Conservation (phyloP, 2,888 invertebrate genomes). For the Nezara viridula region DNA sequence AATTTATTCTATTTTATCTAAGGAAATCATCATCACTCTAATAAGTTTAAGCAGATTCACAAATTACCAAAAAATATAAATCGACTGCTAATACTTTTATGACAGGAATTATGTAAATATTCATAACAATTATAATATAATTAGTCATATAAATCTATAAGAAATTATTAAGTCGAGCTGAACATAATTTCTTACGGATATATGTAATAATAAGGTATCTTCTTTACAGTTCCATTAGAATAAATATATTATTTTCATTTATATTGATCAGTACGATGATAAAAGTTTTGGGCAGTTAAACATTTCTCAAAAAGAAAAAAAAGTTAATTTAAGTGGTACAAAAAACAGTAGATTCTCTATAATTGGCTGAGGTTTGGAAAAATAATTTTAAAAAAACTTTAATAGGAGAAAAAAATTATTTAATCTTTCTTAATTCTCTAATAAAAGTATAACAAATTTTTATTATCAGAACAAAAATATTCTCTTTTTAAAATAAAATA, state of each 20-base stretch:
- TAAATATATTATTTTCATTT: not conserved
- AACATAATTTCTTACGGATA: not conserved
- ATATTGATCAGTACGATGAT: not conserved
- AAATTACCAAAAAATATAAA: not conserved
- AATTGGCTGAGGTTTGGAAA: not conserved
- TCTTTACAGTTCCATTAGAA: not conserved
- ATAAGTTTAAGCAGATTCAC: not conserved
- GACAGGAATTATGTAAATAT: not conserved
- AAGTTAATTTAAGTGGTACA: not conserved
- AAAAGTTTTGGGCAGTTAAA: not conserved
- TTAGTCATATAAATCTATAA: not conserved
- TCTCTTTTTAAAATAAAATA: no score
- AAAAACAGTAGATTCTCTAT: not conserved
- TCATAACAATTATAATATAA: not conserved
- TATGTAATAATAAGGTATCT: not conserved
- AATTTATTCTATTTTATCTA: not conserved
- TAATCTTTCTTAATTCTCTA: no score
- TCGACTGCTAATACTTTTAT: not conserved
- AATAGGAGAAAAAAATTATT: no score
- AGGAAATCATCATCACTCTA: not conserved
- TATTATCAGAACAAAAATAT: no score
- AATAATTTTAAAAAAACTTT: no score
- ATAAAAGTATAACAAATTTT: no score
- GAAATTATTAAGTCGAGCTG: not conserved
- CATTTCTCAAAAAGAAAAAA: not conserved